Base-by-base conservation (phyloP, 2,888 invertebrate species). In the Drosophila neonasuta region DNA sequence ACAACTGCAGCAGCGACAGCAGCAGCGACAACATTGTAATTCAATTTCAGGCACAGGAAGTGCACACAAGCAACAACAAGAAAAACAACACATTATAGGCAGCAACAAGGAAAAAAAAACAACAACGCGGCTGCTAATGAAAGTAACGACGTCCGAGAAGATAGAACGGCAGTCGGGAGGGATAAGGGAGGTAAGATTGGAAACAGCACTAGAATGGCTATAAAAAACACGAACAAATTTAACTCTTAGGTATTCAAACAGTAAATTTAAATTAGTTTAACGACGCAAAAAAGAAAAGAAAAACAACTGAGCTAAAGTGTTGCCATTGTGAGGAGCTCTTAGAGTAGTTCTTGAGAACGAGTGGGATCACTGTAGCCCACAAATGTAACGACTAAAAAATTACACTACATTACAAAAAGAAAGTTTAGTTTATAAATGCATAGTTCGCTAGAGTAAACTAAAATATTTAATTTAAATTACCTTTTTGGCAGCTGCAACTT, bases 1-100 rank as follows among this genome's bases (percentile, higher is more conserved):
- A 15, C 55, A 68, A 49, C 62, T 60, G 68, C 71, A 64, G 44
- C 56, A 20, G 55, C 61, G 17, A 66, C 71, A 64, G 44, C 58
- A 70, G 64, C 78, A 77, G 70, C 68, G 79, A 82, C 82, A 79
- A 71, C 86, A 68, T 79, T 77, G 77, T 80, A 85, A 80, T 85
- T 85, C 71, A 81, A 85, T 80, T 80, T 79, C 68, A 61, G 56
- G 68, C 56, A 56, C 80, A 70, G 82, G 66, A 85, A 85, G 77
- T 64, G 66, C 85, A 76, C 64, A 64, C 52, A 68, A 52, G 58
- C 58, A 70, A 45, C 61, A 77, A 45, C 58, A 80, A 60, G 58
- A 61, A 57, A 54, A 56, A 61, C 55, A 36, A 46, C 51, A 44
- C 44, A 50, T 42, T 51, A 49, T 29, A 5, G 8, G 8, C 48